Conservation (phyloP, 2,888 invertebrate species). For the Pachymerium ferrugineum region DNA sequence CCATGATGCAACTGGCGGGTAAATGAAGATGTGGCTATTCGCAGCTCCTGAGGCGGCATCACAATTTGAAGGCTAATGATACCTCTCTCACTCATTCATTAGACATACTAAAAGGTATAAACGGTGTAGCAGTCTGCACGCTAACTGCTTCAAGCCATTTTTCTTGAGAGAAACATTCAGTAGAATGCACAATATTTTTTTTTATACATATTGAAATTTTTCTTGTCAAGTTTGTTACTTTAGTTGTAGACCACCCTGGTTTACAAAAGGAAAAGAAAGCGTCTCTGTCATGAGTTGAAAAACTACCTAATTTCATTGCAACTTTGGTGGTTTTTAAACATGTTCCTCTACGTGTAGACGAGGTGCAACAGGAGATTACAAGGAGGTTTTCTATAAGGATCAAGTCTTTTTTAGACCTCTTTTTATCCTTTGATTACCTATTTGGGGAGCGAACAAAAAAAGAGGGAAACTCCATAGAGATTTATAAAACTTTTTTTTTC, state of each 20-base stretch:
- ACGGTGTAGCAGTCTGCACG: slow-evolving; percentile 15
- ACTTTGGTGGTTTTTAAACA: neutral
- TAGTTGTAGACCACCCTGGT: neutral
- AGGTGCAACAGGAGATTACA: neutral
- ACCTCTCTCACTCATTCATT: slow-evolving; percentile 20
- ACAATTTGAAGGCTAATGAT: slow-evolving; percentile 26
- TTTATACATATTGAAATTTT: neutral
- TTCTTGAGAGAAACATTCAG: neutral
- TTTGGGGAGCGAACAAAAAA: too few species aligned
- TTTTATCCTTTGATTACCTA: neutral
- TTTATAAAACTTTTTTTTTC: too few species aligned
- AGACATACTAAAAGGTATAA: slow-evolving; percentile 26
- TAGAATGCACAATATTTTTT: neutral
- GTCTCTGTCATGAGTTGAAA: too few species aligned
- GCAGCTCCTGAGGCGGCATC: slow-evolving; percentile 15
- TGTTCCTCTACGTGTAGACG: neutral
- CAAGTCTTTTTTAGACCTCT: neutral
- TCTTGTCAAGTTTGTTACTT: neutral
- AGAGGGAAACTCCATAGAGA: too few species aligned
- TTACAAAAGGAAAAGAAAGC: neutral
- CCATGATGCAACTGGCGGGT: neutral
- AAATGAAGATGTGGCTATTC: neutral
- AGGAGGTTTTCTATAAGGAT: neutral
- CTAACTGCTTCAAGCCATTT: neutral
- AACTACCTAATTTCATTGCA: too few species aligned